Evolutionary conservation across 2,888 invertebrate genomes (phyloP), one percentile per base, ranked within the genome.

Genomic region (Actias luna): DNA sequence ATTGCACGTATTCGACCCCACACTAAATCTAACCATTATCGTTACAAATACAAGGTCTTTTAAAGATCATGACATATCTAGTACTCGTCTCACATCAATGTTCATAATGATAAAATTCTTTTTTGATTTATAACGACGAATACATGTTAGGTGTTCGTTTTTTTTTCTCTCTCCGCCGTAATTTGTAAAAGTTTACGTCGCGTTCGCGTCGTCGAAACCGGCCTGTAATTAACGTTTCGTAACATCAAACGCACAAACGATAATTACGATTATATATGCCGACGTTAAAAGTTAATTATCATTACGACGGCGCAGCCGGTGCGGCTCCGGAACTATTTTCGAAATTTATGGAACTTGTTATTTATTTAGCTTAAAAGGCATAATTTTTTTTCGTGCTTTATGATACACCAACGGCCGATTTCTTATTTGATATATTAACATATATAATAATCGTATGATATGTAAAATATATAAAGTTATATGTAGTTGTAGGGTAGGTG

Each of bases 211-310:
- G 25, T 55, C 7, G 55, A 16, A 55, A 55, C 29, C 55, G 55
- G 27, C 29, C 22, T n/a, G 55, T 55, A 55, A 55, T 55, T 55
- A 55, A 55, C 29, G 55, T 27, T 55, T 55, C n/a, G 27, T 12
- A 29, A 55, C 29, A 55, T 55, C 55, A 55, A 55, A 55, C 55
- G 55, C n/a, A 27, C 55, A 29, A 55, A 29, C 55, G 55, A 55
- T 55, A 55, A 55, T 55, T 55, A 29, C n/a, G 46, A 50, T 50
- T 50, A 50, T 55, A 29, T 18, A 55, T 55, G 55, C n/a, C 55
- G 55, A 55, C 27, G 55, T 55, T 55, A 55, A 55, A 55, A 29
- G 55, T 29, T 55, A 55, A 55, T 55, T 50, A 50, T 50, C 25
- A 12, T 50, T n/a, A 7, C 3, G 29, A 7, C 55, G n/a, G 55